phyloP scores from a whole-genome alignment of 64 coral and sea anemone species.

The Astreopora myriophthalma region DNA sequence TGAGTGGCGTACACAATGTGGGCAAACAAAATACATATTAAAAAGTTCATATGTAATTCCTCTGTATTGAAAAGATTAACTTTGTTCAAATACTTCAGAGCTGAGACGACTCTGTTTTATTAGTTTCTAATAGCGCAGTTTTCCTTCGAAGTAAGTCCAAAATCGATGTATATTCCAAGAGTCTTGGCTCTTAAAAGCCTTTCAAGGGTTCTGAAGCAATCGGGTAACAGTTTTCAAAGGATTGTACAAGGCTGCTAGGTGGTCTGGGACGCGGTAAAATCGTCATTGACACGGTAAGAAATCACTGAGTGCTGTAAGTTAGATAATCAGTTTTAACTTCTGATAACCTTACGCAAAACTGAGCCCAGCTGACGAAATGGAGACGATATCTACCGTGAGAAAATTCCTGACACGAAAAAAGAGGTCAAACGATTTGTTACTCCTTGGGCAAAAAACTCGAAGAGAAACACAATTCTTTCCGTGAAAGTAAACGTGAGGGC shows the following conservation, averaged over 20 bases:
- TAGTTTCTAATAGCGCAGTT: background rate
- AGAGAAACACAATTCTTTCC: background rate
- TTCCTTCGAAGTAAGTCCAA: background rate
- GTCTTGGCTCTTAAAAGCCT: too few species aligned
- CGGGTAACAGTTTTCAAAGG: background rate
- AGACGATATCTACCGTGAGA: background rate
- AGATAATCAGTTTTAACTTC: background rate
- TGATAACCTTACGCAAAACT: background rate
- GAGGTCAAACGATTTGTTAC: background rate
- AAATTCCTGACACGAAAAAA: background rate
- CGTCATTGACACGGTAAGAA: background rate
- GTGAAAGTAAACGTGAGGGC: background rate
- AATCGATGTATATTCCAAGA: too few species aligned
- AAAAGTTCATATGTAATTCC: background rate
- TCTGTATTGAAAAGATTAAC: constrained; percentile 20
- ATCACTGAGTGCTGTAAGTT: background rate
- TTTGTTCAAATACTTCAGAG: constrained; percentile 12
- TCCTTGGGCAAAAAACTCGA: background rate
- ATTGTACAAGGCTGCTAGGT: background rate
- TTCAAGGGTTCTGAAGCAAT: background rate
- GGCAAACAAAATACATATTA: constrained; percentile 4
- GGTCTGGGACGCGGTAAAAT: background rate
- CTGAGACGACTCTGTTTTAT: background rate
- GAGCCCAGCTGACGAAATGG: background rate
- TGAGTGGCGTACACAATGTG: background rate